A percentile compares a stretch with the other conserved stretches of the same genome.
These are phyloP conservation scores for Scopus umbretta DNA, from an alignment of 2,113 vertebrate species.

Conservation along the genomic window DNA sequence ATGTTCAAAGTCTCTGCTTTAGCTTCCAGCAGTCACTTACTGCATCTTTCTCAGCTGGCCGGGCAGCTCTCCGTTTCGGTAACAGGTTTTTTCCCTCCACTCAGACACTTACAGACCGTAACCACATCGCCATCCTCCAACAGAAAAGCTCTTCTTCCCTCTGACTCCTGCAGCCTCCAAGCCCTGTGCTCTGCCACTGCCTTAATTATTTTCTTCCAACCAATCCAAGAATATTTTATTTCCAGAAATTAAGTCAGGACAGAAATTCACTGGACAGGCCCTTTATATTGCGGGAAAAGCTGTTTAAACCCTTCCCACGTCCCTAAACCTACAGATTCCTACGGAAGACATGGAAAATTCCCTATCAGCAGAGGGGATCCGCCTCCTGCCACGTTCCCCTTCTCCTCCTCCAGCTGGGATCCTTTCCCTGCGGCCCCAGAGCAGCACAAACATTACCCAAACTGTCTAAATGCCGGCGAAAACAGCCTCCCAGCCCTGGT, in stretches of 20 bases:
- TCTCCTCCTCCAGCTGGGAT: not conserved
- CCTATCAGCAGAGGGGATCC: not conserved
- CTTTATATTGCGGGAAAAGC: not conserved
- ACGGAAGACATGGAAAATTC: not conserved
- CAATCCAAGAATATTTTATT: not conserved
- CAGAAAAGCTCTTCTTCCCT: not conserved
- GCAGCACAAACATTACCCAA: not conserved
- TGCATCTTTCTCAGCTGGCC: not conserved
- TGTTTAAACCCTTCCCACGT: not conserved
- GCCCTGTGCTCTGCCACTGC: not conserved
- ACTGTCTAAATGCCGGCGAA: rapidly evolving
- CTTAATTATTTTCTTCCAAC: not conserved
- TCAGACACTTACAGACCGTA: not conserved
- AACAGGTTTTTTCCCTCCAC: not conserved
- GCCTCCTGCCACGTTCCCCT: not conserved
- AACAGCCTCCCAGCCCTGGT: not conserved
- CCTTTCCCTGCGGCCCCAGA: not conserved
- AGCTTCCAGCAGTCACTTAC: conserved; percentile 1
- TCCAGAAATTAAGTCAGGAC: not conserved
- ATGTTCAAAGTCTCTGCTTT: not conserved
- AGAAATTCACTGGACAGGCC: not conserved
- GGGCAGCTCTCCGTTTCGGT: not conserved
- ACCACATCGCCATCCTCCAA: not conserved
- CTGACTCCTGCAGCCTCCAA: not conserved
- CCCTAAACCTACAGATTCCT: not conserved